Conservation (phyloP, 2,888 invertebrate genomes). For the Dynastes hyllus region DNA sequence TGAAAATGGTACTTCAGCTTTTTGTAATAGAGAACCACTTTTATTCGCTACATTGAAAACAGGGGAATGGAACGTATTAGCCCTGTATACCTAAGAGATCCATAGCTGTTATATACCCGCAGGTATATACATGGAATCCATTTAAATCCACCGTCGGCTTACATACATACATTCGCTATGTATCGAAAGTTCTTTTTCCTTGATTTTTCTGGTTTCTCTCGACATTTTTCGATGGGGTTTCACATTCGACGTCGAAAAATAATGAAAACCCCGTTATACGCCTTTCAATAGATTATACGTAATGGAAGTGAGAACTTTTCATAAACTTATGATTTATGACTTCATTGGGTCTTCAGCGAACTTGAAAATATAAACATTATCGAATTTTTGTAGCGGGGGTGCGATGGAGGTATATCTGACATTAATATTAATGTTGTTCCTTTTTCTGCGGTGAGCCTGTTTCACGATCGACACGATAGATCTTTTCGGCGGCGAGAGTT, state of each 20-base stretch:
- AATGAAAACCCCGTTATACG: conserved; percentile 48
- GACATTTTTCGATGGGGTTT: conserved; percentile 20
- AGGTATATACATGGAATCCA: too few species aligned
- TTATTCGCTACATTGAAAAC: too few species aligned
- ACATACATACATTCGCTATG: conserved; percentile 10
- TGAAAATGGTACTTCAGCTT: too few species aligned
- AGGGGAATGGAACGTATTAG: too few species aligned
- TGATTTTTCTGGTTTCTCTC: conserved; percentile 34
- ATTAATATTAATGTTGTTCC: conserved; percentile 59
- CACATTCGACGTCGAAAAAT: conserved; percentile 46
- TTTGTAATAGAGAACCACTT: too few species aligned
- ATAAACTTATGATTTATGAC: conserved; percentile 53
- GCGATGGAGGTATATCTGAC: conserved; percentile 57
- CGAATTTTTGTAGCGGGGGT: conserved; percentile 58
- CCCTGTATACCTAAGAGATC: too few species aligned
- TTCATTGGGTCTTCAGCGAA: conserved; percentile 51
- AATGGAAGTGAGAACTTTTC: conserved; percentile 51
- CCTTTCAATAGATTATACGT: conserved; percentile 52
- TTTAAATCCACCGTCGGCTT: too few species aligned
- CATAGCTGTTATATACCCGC: too few species aligned
- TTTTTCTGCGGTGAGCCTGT: conserved; percentile 34
- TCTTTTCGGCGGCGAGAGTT: conserved; percentile 25
- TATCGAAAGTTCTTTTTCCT: conserved; percentile 39
- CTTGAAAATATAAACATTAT: conserved; percentile 66
- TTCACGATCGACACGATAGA: conserved; percentile 26